phyloP scores from a whole-genome alignment of 2,888 invertebrate species.

The Mycogona germanica region DNA sequence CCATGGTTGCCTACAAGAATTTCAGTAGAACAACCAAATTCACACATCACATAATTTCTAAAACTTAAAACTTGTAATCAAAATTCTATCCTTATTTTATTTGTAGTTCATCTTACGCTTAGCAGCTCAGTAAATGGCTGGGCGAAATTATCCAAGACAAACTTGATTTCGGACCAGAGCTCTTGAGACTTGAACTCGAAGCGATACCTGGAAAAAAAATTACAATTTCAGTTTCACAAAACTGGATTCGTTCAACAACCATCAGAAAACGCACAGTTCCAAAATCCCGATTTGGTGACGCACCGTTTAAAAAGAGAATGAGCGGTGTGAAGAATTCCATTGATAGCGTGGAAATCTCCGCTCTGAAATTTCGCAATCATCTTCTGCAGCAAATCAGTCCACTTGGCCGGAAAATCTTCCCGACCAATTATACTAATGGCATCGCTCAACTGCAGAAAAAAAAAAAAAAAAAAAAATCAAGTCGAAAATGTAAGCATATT shows the following conservation, averaged over 20 bases:
- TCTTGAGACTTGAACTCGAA: conserved; percentile 90
- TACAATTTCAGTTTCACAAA: no score
- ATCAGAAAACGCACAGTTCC: background rate
- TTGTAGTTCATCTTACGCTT: conserved; percentile 43
- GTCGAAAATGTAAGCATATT: no score
- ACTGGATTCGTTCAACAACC: no score
- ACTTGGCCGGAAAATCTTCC: conserved; percentile 91
- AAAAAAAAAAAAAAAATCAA: background rate
- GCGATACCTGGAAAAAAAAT: conserved; percentile 50
- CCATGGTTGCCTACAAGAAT: conserved; percentile 59
- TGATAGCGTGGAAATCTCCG: conserved; percentile 88
- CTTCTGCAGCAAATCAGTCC: conserved; percentile 84
- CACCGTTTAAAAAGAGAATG: conserved; percentile 87
- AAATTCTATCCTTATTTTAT: no score
- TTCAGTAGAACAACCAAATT: background rate
- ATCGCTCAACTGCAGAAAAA: conserved; percentile 55
- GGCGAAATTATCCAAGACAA: conserved; percentile 86
- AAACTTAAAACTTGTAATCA: conserved; percentile 11
- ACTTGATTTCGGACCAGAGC: conserved; percentile 94
- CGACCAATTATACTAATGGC: conserved; percentile 93
- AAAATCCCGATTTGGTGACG: no score
- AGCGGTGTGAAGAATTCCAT: conserved; percentile 86
- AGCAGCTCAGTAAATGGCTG: conserved; percentile 86
- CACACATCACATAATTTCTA: conserved; percentile 8
- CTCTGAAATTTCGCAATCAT: conserved; percentile 81